Percentiles rank a stretch among this genome's conserved stretches.
phyloP scores from a whole-genome alignment of 2,113 vertebrate genomes.

The Gadus macrocephalus region DNA sequence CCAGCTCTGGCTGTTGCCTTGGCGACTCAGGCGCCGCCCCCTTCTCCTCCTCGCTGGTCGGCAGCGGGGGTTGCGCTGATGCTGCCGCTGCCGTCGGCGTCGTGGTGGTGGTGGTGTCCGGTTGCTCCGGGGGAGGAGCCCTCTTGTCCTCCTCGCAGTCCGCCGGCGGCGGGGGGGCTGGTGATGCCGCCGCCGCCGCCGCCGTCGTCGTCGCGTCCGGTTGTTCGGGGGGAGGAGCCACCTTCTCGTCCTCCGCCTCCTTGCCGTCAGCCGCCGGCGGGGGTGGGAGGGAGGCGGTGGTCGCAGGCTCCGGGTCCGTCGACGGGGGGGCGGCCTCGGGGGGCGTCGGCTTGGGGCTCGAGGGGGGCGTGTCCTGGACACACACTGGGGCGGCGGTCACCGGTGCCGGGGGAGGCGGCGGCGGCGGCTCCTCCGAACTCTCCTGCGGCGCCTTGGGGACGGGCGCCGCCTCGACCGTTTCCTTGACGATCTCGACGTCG shows the following conservation, averaged over 20 bases:
- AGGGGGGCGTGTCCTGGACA: neutral
- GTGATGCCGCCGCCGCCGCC: neutral
- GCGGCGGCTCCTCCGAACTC: constrained; percentile 13
- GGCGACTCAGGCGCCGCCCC: neutral
- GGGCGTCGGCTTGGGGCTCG: neutral
- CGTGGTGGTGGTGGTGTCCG: too few species aligned
- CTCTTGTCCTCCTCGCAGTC: neutral
- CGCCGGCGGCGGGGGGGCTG: too few species aligned
- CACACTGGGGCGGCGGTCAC: constrained; percentile 11
- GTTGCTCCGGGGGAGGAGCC: neutral
- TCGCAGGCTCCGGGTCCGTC: neutral
- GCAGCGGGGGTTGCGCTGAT: too few species aligned
- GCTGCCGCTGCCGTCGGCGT: too few species aligned
- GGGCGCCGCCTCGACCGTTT: neutral
- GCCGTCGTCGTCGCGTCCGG: neutral
- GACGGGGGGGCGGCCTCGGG: neutral
- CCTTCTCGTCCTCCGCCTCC: neutral
- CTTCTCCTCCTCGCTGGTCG: neutral
- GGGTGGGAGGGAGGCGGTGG: neutral
- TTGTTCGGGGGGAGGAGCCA: neutral
- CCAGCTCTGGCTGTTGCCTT: constrained; percentile 12
- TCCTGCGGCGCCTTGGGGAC: neutral
- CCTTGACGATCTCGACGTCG: neutral
- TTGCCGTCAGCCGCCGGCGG: neutral
- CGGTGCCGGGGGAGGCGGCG: neutral